These are phyloP conservation scores for Deilephila porcellus DNA, from an alignment of 2,888 invertebrate genomes.

Conservation along the genomic window DNA sequence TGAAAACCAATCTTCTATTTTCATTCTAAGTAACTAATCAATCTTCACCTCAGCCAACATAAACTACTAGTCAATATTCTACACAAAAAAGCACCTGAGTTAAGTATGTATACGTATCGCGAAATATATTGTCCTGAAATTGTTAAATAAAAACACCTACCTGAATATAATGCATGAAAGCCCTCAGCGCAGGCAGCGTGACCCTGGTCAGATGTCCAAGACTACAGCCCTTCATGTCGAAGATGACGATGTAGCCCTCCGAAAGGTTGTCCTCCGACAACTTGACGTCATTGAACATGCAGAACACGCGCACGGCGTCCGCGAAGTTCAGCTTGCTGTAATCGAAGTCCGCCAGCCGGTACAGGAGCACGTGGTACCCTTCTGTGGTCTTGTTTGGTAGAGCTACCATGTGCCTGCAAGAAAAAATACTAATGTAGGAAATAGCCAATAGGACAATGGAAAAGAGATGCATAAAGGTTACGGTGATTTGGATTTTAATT, in stretches of 20 bases:
- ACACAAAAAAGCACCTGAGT: too few species aligned
- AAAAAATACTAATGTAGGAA: slow-evolving; percentile 27
- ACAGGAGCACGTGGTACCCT: slow-evolving; percentile 86
- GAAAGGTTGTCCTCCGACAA: slow-evolving; percentile 85
- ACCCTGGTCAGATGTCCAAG: slow-evolving; percentile 87
- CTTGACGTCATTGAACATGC: slow-evolving; percentile 88
- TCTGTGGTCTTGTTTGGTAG: slow-evolving; percentile 86
- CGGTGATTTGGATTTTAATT: too few species aligned
- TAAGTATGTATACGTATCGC: too few species aligned
- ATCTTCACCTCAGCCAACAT: too few species aligned
- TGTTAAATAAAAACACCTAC: slow-evolving; percentile 58
- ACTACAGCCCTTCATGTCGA: slow-evolving; percentile 88
- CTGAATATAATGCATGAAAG: slow-evolving; percentile 88
- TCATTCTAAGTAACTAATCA: too few species aligned
- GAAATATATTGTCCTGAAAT: too few species aligned
- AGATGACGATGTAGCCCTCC: slow-evolving; percentile 86
- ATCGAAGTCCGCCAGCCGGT: slow-evolving; percentile 85
- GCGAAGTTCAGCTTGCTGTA: slow-evolving; percentile 87
- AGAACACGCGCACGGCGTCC: slow-evolving; percentile 86
- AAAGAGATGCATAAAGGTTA: too few species aligned
- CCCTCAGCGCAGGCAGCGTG: slow-evolving; percentile 85
- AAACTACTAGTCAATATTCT: too few species aligned
- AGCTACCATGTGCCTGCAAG: slow-evolving; percentile 85
- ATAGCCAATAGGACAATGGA: too few species aligned
- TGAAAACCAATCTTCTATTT: too few species aligned